Evolutionary conservation across 2,113 vertebrate species (phyloP).

Genomic region (western clawed frog (Xenopus tropicalis)): DNA sequence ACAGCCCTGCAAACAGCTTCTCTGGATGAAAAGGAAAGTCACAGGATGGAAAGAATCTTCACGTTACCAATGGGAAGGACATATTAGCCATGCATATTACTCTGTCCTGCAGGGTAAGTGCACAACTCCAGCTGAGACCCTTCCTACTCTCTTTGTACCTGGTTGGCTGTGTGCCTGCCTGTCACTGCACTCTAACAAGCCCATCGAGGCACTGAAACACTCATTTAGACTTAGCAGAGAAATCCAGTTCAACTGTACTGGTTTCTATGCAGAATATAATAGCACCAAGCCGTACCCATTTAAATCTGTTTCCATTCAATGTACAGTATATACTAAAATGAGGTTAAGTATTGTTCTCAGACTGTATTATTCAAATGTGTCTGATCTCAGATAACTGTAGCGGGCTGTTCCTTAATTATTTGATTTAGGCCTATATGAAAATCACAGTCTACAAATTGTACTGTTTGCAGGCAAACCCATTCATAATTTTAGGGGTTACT

Average conservation of each 20-base stretch:
- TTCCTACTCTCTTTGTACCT: background rate
- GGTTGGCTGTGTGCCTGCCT: conserved; percentile 9
- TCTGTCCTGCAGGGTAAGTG: conserved; percentile 62
- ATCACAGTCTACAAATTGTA: too few species aligned
- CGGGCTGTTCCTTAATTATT: too few species aligned
- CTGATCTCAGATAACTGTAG: too few species aligned
- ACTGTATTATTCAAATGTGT: too few species aligned
- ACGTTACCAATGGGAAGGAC: conserved; percentile 46
- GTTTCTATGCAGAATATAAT: too few species aligned
- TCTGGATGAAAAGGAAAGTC: conserved; percentile 41
- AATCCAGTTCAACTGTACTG: background rate
- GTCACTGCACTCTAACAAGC: background rate
- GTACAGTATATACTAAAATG: too few species aligned
- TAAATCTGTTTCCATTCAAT: too few species aligned
- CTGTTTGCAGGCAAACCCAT: too few species aligned
- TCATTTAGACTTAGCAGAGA: background rate
- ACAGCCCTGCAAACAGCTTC: conserved; percentile 49
- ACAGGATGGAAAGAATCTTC: conserved; percentile 32
- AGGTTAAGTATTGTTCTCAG: too few species aligned
- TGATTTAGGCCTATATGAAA: too few species aligned
- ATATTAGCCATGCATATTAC: conserved; percentile 47
- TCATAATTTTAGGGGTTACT: too few species aligned
- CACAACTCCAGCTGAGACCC: conserved; percentile 2
- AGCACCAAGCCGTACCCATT: too few species aligned
- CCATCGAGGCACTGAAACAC: background rate